Conservation (phyloP, 2,888 invertebrate genomes). For the Saturnia japonica region DNA sequence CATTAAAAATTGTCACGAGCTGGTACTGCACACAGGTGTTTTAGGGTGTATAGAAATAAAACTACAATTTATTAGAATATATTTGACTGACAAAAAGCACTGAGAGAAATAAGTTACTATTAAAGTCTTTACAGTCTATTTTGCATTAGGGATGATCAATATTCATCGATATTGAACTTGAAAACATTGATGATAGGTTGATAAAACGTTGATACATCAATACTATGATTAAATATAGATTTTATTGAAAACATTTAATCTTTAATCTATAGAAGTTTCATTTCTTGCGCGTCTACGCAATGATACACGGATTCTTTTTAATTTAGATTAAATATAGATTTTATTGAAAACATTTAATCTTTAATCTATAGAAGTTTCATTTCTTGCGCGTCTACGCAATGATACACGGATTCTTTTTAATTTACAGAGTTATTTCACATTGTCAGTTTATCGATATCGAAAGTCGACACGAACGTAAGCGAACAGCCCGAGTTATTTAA, state of each 20-base stretch:
- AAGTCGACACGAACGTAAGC: neutral
- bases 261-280: neutral
- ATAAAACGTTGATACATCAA: no score
- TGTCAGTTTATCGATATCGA: neutral
- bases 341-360: no score
- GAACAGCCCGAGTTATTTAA: no score
- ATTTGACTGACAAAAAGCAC: conserved; percentile 9
- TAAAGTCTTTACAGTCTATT: neutral
- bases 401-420: neutral
- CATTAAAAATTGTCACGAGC: no score
- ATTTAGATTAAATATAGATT: no score
- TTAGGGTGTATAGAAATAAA: neutral
- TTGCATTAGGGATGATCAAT: no score
- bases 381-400: neutral
- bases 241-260: no score
- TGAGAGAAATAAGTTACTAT: conserved; percentile 13
- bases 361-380: neutral
- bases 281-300: neutral
- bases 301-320: neutral
- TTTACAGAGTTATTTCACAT: neutral
- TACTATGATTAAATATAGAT: no score
- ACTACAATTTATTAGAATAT: conserved; percentile 3
- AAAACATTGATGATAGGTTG: no score
- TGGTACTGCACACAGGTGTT: no score
- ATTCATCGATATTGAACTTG: no score